Base-by-base conservation (phyloP, 1,140 invertebrate species). In the Drosophila jambulina region DNA sequence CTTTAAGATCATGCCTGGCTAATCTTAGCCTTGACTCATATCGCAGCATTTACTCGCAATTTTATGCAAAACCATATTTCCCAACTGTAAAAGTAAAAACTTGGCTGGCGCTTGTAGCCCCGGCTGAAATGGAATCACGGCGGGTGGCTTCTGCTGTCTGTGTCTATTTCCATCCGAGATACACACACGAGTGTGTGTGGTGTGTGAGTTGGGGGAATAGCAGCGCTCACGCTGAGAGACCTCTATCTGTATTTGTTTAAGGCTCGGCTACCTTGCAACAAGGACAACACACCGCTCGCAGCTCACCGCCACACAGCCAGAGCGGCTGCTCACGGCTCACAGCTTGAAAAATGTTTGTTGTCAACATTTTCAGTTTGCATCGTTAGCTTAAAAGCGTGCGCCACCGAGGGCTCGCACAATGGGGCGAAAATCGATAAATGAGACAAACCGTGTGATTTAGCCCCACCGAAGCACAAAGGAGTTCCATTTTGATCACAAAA, bases 271-370 rank as follows among this genome's bases (percentile, higher is more conserved):
- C 74, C 79, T 82, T 78, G 75, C 71, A 59, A 58, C 74, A 74
- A 81, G 65, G 74, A 81, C 78, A 80, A 70, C 75, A 68, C 42
- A 76, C 38, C 36, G 68, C 63, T 63, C 46, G 54, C 53, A 60
- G 67, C 57, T 45, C 62, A 38, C 59, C 38, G 29, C 59, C 13
- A 57, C 67, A 67, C 67, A 48, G 65, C 23, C 9, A 75, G 58
- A 76, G 57, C 56, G 38, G 72, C 40, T 43, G 62, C 58, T 62
- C 62, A 56, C 38, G 36, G 64, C 78, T 70, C 85, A 90, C 85
- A 90, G 85, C 85, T 91, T 90, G 85, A 90, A 90, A 90, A 90
- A 90, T 90, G 85, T 90, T 91, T 91, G 85, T 90, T 90, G 85
- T 90, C 86, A 90, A 90, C 85, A 90, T 91, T 88, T 88, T 86